Base-by-base conservation (phyloP, 2,113 vertebrate genomes). In the Rhagologus leucostigma region DNA sequence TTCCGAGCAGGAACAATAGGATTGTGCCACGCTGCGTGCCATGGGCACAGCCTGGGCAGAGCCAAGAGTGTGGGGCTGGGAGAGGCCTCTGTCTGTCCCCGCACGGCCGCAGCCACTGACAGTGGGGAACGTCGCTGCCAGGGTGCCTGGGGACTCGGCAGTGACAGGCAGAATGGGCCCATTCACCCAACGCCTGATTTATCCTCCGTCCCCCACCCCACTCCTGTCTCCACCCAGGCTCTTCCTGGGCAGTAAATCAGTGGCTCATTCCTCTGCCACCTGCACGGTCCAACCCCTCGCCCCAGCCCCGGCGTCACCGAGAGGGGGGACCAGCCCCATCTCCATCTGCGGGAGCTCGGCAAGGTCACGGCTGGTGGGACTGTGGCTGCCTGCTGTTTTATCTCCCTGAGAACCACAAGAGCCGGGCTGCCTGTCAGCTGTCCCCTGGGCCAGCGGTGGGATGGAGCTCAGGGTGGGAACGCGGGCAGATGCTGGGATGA, bases 381-480 rank as follows among this genome's bases (percentile, higher is more conserved):
- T 8, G 32, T 33, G 63, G 41, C 55, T 89, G 27, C 73, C 97
- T 70, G 70, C 97, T 96, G 95, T 98, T 98, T 98, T 98, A 97
- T 98, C 96, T 97, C 95, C 96, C 95, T 97, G 96, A 97, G 98
- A 98, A 97, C 94, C 1, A 39, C 90, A 64, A 89, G 95, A 65
- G 90, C 80, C 46, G 13, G 0, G 18, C 71, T 96, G 92, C 69
- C 91, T 93, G 88, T 85, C 93, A 96, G 79, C 88, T 93, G 94
- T 91, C 53, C 62, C 35, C 62, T 69, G 37, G 50, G 21, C 64
- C 2, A 1, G 50, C 0, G 0, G 6, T 2, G 4, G 27, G 49
- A 13, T 42, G 67, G 57, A 88, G 41, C 37, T 62, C 57, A 23
- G 41, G 24, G 14, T 23, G 18, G 77, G 53, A 81, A 23, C 3